Conservation (phyloP, 2,113 vertebrate species). For the Gallinago paraguaiae region DNA sequence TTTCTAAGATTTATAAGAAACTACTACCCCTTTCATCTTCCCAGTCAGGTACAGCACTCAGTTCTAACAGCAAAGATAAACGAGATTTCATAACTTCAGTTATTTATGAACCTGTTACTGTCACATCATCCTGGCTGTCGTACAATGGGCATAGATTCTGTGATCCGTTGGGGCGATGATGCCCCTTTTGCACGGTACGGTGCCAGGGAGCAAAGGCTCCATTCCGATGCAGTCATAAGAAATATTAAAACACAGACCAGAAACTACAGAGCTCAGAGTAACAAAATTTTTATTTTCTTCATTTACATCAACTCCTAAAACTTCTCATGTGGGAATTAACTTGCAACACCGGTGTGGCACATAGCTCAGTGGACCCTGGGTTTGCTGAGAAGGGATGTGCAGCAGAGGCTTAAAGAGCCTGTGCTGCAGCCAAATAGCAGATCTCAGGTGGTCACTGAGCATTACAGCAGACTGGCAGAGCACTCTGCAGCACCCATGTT, state of each 20-base stretch:
- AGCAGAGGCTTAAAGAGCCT: background rate
- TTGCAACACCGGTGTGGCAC: background rate
- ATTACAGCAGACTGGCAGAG: background rate
- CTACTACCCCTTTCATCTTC: background rate
- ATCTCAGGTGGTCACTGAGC: background rate
- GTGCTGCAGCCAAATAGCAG: background rate
- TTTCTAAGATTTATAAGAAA: background rate
- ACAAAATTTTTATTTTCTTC: background rate
- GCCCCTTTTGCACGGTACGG: background rate
- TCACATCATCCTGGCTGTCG: background rate
- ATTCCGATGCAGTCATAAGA: background rate
- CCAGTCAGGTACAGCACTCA: background rate
- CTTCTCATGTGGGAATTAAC: background rate
- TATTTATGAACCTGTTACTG: background rate
- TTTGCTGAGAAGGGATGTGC: background rate
- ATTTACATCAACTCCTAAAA: background rate
- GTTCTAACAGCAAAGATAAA: background rate
- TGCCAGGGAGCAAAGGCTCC: background rate
- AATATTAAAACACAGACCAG: background rate
- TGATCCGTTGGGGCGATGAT: background rate
- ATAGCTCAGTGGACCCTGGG: fast-evolving
- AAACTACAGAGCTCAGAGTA: fast-evolving
- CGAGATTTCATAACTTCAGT: background rate
- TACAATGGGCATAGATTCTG: too few relatives aligned
- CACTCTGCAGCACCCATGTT: background rate